A percentile compares a stretch with the other conserved stretches of the same genome.
Conservation (phyloP, 37 sponge, comb jelly and placozoan genomes). For the Eunapius fragilis region DNA sequence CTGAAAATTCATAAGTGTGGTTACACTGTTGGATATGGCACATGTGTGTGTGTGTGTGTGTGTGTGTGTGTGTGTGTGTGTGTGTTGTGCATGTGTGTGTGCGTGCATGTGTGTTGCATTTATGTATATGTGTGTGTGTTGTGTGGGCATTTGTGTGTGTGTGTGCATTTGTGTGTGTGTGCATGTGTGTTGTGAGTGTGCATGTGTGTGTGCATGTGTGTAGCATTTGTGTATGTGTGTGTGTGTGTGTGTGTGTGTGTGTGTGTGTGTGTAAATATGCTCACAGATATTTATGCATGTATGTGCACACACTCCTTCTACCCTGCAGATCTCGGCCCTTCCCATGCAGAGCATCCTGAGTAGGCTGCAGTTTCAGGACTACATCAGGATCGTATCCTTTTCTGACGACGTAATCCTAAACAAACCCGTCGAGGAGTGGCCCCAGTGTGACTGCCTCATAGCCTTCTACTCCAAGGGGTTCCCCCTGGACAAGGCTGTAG, state of each 20-base stretch:
- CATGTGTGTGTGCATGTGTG: no score
- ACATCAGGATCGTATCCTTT: conserved; percentile 79
- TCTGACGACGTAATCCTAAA: conserved; percentile 76
- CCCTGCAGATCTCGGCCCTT: conserved; percentile 54
- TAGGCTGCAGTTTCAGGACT: conserved; percentile 53
- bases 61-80: background rate
- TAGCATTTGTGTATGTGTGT: no score
- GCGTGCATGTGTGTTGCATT: background rate
- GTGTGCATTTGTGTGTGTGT: background rate
- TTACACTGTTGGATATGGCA: no score
- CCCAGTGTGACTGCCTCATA: conserved; percentile 78
- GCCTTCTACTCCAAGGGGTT: conserved; percentile 93
- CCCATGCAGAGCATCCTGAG: conserved; percentile 89
- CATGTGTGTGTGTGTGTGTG: background rate
- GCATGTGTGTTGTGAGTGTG: no score
- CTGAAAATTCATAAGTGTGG: no score
- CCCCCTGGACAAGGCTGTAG: conserved; percentile 83
- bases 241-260: no score
- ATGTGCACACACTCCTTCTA: background rate
- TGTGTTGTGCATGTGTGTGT: background rate
- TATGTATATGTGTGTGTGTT: background rate
- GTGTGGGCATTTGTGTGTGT: background rate
- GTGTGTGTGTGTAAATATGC: no score
- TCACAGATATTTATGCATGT: no score
- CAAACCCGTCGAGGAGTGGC: conserved; percentile 86